Conservation (phyloP, 2,888 invertebrate species). For the Lepidonotus clava region DNA sequence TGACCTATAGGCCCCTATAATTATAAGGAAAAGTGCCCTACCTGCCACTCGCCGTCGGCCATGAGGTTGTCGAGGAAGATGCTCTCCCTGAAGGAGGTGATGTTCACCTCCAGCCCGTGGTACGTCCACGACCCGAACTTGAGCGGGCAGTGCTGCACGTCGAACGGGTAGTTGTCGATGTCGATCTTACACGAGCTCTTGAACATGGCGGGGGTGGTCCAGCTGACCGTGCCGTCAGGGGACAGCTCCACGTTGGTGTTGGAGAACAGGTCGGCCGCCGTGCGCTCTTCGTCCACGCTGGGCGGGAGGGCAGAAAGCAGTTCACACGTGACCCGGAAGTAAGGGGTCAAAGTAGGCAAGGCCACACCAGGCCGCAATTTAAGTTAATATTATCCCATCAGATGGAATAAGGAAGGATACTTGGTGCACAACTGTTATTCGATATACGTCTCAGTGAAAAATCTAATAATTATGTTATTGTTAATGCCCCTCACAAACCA, state of each 20-base stretch:
- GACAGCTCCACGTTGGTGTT: conserved; percentile 56
- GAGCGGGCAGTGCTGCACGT: conserved; percentile 57
- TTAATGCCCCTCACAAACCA: too few species aligned
- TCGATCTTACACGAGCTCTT: conserved; percentile 57
- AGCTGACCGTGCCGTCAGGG: conserved; percentile 52
- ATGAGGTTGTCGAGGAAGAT: conserved; percentile 51
- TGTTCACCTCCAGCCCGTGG: conserved; percentile 54
- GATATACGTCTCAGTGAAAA: too few species aligned
- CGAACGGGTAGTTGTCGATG: conserved; percentile 59
- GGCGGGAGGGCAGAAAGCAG: background rate
- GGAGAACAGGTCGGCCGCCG: conserved; percentile 51
- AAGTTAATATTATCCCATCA: too few species aligned
- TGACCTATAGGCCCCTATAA: too few species aligned
- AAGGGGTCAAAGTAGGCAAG: too few species aligned
- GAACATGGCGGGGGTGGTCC: conserved; percentile 58
- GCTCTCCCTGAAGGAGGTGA: conserved; percentile 1
- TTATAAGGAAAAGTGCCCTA: too few species aligned
- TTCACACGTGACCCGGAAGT: background rate
- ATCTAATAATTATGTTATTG: too few species aligned
- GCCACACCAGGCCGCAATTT: too few species aligned
- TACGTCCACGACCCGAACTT: conserved; percentile 60
- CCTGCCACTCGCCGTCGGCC: conserved; percentile 51
- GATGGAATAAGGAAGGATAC: too few species aligned
- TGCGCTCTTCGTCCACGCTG: conserved; percentile 56
- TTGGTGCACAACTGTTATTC: too few species aligned